Evolutionary conservation across 2,888 invertebrate species (phyloP), one percentile per base, ranked within the genome.

Genomic region (Perizoma flavofasciatum): DNA sequence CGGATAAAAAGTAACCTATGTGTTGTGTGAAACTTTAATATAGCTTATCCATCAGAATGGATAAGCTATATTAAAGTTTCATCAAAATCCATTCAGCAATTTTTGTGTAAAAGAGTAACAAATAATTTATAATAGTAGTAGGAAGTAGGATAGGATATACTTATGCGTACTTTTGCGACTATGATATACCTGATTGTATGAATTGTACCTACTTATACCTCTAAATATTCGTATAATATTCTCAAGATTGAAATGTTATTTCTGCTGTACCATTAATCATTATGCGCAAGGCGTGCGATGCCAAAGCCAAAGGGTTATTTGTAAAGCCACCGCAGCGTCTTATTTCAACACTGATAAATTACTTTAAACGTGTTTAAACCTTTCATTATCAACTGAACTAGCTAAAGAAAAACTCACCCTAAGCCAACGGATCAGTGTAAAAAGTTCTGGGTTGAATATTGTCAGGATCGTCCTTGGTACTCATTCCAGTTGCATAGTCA

Each of bases 401-500:
- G 45, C 11, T 32, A 43, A 11, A 59, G 55, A 6, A 66, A 51
- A 54, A 49, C 40, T 5, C 34, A 55, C 61, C 57, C 43, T 66
- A 59, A 7, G 8, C 37, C 32, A 6, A 55, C 10, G 6, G 0
- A 0, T 47, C 49, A 56, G 10, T 8, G 49, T 22, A 3, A 32
- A 51, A 37, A 55, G 9, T 11, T 45, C 45, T 32, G n/a, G 5
- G 6, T 11, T 53, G 37, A 48, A 39, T 44, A 10, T 46, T 45
- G 54, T 59, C 34, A 52, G 32, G 45, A 67, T 66, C 71, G 71
- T 74, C 72, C 73, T 80, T 77, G 74, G 48, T 69, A 76, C 75
- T 78, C 78, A 81, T 79, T 76, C 76, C 78, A 74, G 81, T 81
- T 84, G 85, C 82, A 81, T 82, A 82, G 84, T 81, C 83, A 83